A percentile compares a stretch with the other conserved stretches of the same genome.
Conservation (phyloP, 2,888 invertebrate genomes). For the Melanchra persicariae region DNA sequence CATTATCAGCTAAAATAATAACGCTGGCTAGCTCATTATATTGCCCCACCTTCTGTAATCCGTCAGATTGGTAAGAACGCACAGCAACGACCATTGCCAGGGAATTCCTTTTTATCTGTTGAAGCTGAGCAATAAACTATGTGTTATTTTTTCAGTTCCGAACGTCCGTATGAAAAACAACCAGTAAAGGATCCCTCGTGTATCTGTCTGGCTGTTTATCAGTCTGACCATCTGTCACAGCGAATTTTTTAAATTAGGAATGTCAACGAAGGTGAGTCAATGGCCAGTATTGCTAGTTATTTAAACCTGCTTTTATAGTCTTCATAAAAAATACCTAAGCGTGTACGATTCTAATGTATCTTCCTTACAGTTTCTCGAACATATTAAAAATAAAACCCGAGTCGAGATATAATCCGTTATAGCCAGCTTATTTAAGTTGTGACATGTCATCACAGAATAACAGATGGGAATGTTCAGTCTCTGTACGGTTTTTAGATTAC, state of each 20-base stretch:
- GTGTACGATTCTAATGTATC: neutral
- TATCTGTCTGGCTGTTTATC: no score
- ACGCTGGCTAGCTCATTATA: no score
- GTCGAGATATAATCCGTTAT: constrained; percentile 23
- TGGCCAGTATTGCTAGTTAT: neutral
- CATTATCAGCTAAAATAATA: no score
- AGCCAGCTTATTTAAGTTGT: constrained; percentile 45
- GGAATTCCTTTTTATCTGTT: no score
- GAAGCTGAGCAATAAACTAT: no score
- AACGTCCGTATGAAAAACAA: no score
- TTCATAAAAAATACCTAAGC: neutral
- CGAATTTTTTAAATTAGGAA: neutral
- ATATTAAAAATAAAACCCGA: constrained; percentile 10
- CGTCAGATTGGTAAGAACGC: no score
- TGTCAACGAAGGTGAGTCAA: neutral
- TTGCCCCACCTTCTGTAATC: no score
- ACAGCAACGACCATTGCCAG: no score
- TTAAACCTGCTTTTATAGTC: neutral
- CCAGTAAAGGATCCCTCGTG: neutral
- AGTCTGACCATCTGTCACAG: no score
- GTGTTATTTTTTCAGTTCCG: no score
- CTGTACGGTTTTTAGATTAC: constrained; percentile 45
- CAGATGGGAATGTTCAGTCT: constrained; percentile 39
- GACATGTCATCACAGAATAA: constrained; percentile 46
- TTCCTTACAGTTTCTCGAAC: neutral